Conservation (phyloP, 92 coral and sea anemone genomes). For the Ricordea florida region DNA sequence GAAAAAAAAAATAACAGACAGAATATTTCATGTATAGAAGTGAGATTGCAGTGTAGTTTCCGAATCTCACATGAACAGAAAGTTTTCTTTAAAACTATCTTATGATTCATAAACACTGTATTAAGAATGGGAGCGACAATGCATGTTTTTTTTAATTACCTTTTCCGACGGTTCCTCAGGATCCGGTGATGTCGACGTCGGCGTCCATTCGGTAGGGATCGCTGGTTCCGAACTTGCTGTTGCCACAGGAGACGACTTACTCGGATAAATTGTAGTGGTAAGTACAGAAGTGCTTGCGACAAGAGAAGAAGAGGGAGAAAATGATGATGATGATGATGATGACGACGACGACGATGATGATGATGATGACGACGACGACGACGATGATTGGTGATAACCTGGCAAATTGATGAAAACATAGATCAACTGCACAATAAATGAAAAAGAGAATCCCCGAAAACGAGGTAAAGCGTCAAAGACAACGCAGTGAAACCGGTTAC, state of each 20-base stretch:
- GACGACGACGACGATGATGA: no score
- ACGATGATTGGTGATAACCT: no score
- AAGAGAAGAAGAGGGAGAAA: background rate
- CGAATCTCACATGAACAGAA: background rate
- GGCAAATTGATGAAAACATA: no score
- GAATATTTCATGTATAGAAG: background rate
- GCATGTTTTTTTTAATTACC: background rate
- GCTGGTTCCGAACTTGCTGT: background rate
- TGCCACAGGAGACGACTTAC: background rate
- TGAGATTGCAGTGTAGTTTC: background rate
- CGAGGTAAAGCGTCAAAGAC: no score
- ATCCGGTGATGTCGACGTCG: background rate
- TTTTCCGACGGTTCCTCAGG: slow-evolving; percentile 16
- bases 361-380: no score
- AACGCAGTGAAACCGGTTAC: no score
- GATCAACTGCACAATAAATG: no score
- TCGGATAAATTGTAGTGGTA: background rate
- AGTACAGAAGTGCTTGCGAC: background rate
- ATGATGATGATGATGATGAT: background rate
- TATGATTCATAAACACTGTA: no score
- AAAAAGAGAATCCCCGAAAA: no score
- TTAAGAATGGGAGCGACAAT: no score
- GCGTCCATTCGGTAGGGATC: background rate
- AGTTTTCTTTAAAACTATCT: slow-evolving; percentile 11
- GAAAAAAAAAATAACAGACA: background rate